phyloP scores from a whole-genome alignment of 2,888 invertebrate genomes.

The Andrena bucephala region DNA sequence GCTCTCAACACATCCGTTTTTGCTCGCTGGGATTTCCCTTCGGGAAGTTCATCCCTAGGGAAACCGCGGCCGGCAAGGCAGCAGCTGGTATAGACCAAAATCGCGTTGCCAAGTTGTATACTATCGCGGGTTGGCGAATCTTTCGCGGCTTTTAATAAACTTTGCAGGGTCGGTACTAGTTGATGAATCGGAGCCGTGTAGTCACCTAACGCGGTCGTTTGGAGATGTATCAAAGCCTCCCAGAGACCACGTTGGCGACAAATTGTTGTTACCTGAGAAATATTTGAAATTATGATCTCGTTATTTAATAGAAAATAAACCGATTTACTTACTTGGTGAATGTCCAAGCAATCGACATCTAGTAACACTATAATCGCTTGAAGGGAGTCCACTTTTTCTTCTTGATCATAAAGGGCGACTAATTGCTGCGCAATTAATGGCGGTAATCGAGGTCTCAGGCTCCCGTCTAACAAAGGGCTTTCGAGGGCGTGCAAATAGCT shows the following conservation, averaged over 20 bases:
- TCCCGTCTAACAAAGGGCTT: slow-evolving; percentile 86
- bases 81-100: slow-evolving; percentile 94
- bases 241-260: slow-evolving; percentile 89
- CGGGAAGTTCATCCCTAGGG: slow-evolving; percentile 89
- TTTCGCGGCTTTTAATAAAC: slow-evolving; percentile 79
- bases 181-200: slow-evolving; percentile 90
- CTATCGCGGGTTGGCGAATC: slow-evolving; percentile 76
- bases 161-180: slow-evolving; percentile 86
- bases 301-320: background rate
- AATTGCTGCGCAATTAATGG: slow-evolving; percentile 89
- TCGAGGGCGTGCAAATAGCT: slow-evolving; percentile 89
- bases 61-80: slow-evolving; percentile 95
- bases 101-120: slow-evolving; percentile 90
- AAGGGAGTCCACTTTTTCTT: slow-evolving; percentile 88
- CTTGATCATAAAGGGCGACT: slow-evolving; percentile 88
- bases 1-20: slow-evolving; percentile 91
- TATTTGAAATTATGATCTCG: slow-evolving; percentile 1
- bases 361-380: slow-evolving; percentile 90
- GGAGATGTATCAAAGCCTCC: slow-evolving; percentile 89
- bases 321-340: slow-evolving; percentile 86
- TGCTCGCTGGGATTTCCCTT: slow-evolving; percentile 88
- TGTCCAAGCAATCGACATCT: slow-evolving; percentile 88
- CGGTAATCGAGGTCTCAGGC: slow-evolving; percentile 87
- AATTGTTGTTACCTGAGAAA: slow-evolving; percentile 86
- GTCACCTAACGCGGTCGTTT: slow-evolving; percentile 89